Evolutionary conservation across 2,113 vertebrate genomes (phyloP), one percentile per base, ranked within the genome.

Genomic region (Recurvirostra avosetta): DNA sequence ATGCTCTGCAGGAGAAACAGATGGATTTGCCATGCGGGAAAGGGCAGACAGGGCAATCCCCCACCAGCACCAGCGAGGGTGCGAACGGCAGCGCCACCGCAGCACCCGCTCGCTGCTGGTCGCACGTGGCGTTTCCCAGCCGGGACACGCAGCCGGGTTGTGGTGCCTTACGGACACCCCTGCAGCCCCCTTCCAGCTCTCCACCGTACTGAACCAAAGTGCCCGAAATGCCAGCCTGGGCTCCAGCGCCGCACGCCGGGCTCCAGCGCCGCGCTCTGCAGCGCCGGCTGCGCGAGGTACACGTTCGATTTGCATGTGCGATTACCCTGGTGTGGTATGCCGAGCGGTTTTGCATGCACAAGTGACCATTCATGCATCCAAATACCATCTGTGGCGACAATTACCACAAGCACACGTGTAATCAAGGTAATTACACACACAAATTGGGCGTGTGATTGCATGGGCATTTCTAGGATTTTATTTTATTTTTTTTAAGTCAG

Each of bases 371-470:
- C 82, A 2, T n/a, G 90, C 92, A 45, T 67, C 95, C 91, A 32
- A 12, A 2, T 18, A 0, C 92, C 97, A 96, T 65, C 96, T 95
- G 97, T 0, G 73, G 88, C 11, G 17, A 78, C 97, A 89, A 94
- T 97, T 93, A 92, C 26, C 70, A 49, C 18, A 17, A 72, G 81
- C 81, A 6, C 58, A 20, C 77, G 3, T 19, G 74, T 76, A 67
- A 59, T 52, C 38, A 29, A 91, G 88, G 52, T 78, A 96, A 96
- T 94, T 95, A 95, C 27, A 2, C 25, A 8, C 26, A 65, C 91
- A 85, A 94, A 97, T 97, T 91, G 89, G 94, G 76, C 62, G 30
- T 92, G 95, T 72, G 95, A 96, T 96, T 94, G 97, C 92, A 34
- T 3, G 80, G 96, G 94, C 94, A 94, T 84, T 91, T 92, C 94